Base-by-base conservation (phyloP, 2,888 invertebrate species). In the Balanococcus diminutus region DNA sequence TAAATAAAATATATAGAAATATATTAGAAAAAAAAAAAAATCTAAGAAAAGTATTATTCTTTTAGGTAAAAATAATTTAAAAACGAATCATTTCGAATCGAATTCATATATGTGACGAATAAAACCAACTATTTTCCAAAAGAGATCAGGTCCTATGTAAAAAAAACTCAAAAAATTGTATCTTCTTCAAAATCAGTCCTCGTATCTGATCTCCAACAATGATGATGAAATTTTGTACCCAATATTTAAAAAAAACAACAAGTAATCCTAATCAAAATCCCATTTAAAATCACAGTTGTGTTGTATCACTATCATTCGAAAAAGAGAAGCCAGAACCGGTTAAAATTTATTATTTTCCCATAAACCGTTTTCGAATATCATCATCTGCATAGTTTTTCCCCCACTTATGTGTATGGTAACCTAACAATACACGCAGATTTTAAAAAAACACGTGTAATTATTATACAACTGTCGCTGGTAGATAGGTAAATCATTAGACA, bases 191-290 rank as follows among this genome's bases (percentile, higher is more conserved):
- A 61, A 61, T 25, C 61, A 25, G 22, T 25, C 25, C n/a, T n/a
- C 9, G 25, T 25, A 25, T 25, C 61, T 61, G 19, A 61, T 61
- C 25, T 61, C 61, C 4, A 61, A 39, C 22, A 46, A 46, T 46
- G 42, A 46, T 46, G 42, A 42, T 42, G 42, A 42, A 42, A 42
- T 56, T 19, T n/a, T 16, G 25, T 61, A 25, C 0, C 61, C 61
- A 22, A 46, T 36, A n/a, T 61, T 22, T 25, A 25, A 25, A 61
- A 61, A 61, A 61, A 61, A 61, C 11, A n/a, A n/a, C n/a, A n/a
- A n/a, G n/a, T 61, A 61, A 61, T 61, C 61, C 61, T 61, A 61
- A 61, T 61, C 61, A 61, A 61, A 61, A 61, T 61, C 61, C 61
- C 61, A 61, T 61, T 61, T n/a, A n/a, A 61, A 61, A 61, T 61